These are phyloP conservation scores for Xiphophorus couchianus DNA, from an alignment of 2,113 vertebrate genomes.

Conservation along the genomic window DNA sequence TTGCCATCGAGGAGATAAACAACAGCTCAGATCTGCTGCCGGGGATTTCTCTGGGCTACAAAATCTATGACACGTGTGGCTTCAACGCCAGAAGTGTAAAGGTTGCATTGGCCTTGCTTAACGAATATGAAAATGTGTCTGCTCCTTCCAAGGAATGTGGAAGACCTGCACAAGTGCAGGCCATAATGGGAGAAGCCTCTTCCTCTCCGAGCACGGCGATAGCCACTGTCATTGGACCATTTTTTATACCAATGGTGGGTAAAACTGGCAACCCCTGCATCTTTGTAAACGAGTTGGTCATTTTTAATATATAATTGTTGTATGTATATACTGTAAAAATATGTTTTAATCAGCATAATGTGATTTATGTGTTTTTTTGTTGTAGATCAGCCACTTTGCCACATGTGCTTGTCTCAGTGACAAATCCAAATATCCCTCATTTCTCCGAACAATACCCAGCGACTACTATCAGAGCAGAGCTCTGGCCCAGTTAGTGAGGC, in stretches of 20 bases:
- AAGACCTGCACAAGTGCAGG: conserved; percentile 66
- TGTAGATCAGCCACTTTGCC: conserved; percentile 67
- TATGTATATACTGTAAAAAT: background rate
- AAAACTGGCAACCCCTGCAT: background rate
- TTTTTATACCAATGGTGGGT: conserved; percentile 74
- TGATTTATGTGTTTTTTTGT: background rate
- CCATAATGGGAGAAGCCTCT: conserved; percentile 76
- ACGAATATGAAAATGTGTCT: conserved; percentile 51
- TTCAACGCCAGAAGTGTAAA: conserved; percentile 60
- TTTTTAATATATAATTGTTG: background rate
- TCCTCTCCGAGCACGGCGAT: conserved; percentile 74
- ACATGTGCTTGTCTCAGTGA: conserved; percentile 77
- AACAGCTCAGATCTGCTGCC: conserved; percentile 75
- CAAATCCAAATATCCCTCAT: conserved; percentile 71
- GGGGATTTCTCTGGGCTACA: conserved; percentile 73
- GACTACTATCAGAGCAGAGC: conserved; percentile 74
- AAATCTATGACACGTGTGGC: conserved; percentile 76
- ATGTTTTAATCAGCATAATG: background rate
- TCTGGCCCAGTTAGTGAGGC: conserved; percentile 69
- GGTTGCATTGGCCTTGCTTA: conserved; percentile 67
- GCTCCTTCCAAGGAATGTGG: conserved; percentile 36
- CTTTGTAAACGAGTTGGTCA: background rate
- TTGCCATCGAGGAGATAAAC: conserved; percentile 80
- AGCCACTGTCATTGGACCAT: conserved; percentile 72
- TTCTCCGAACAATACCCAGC: conserved; percentile 71